Evolutionary conservation across 2,797 vertebrate species (phyloP).

Genomic region (Manis pentadactyla): DNA sequence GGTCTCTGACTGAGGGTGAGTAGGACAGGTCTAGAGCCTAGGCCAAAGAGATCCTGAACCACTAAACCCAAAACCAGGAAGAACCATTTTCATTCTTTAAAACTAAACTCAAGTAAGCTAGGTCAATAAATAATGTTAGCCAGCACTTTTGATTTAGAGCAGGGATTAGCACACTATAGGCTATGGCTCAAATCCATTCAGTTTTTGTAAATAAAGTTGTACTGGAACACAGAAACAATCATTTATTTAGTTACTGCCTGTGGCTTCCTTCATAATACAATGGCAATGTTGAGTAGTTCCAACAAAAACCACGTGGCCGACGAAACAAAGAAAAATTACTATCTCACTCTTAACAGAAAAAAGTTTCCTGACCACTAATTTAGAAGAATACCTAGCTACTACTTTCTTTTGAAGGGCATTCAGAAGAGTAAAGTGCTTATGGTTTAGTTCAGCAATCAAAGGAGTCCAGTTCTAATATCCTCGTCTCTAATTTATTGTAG

Average conservation of each 20-base stretch:
- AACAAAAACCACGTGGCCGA: constrained; percentile 24
- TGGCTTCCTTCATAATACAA: neutral
- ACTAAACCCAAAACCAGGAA: constrained; percentile 56
- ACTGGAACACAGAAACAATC: neutral
- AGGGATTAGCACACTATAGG: neutral
- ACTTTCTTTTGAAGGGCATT: constrained; percentile 33
- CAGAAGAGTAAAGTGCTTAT: neutral
- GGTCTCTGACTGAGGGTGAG: neutral
- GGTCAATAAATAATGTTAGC: constrained; percentile 18
- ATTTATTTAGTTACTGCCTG: neutral
- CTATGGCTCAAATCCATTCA: constrained; percentile 34
- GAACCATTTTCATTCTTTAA: constrained; percentile 24
- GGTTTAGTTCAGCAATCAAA: constrained; percentile 39
- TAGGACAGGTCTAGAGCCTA: neutral
- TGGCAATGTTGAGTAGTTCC: no score
- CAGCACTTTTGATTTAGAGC: constrained; percentile 29
- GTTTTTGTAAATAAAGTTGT: constrained; percentile 30
- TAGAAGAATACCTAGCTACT: constrained; percentile 42
- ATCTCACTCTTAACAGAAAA: constrained; percentile 11
- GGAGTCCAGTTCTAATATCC: neutral
- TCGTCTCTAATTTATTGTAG: constrained; percentile 41
- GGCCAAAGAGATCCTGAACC: constrained; percentile 1
- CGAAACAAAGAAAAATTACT: neutral
- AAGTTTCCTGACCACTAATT: neutral
- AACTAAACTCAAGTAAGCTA: constrained; percentile 20